These are phyloP conservation scores for Epicampocera succincta DNA, from an alignment of 2,888 invertebrate species.

Conservation along the genomic window DNA sequence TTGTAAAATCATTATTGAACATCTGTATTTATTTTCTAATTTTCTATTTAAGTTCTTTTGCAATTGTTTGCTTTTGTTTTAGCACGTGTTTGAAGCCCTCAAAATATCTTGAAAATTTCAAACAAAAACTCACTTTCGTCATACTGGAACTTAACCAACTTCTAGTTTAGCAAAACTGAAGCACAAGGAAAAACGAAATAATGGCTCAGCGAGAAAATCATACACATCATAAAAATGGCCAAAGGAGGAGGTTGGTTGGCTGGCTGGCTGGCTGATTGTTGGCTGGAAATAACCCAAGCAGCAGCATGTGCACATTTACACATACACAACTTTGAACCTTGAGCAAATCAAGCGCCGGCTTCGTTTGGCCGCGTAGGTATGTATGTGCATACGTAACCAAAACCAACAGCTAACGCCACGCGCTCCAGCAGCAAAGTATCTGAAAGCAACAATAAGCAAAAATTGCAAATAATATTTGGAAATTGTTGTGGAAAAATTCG, in stretches of 20 bases:
- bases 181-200: not conserved
- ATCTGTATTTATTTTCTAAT: not conserved
- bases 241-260: slow-evolving; percentile 63
- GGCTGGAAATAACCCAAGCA: slow-evolving; percentile 36
- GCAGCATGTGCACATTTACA: not conserved
- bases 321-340: not conserved
- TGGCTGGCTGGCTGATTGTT: slow-evolving; percentile 12
- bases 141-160: slow-evolving; percentile 28
- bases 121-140: slow-evolving; percentile 37
- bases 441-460: slow-evolving; percentile 27
- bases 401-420: slow-evolving; percentile 45
- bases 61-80: not conserved
- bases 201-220: slow-evolving; percentile 59
- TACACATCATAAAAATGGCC: slow-evolving; percentile 63
- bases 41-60: not conserved
- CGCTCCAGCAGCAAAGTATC: slow-evolving; percentile 30
- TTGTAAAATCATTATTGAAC: not conserved
- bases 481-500: slow-evolving; percentile 30
- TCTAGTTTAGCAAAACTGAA: slow-evolving; percentile 8
- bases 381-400: slow-evolving; percentile 3
- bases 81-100: slow-evolving; percentile 60
- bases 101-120: slow-evolving; percentile 39
- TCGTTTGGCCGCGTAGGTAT: slow-evolving; percentile 41
- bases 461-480: slow-evolving; percentile 17
- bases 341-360: slow-evolving; percentile 69